These are phyloP conservation scores for Acronicta alni DNA, from an alignment of 2,888 invertebrate genomes.

Conservation along the genomic window DNA sequence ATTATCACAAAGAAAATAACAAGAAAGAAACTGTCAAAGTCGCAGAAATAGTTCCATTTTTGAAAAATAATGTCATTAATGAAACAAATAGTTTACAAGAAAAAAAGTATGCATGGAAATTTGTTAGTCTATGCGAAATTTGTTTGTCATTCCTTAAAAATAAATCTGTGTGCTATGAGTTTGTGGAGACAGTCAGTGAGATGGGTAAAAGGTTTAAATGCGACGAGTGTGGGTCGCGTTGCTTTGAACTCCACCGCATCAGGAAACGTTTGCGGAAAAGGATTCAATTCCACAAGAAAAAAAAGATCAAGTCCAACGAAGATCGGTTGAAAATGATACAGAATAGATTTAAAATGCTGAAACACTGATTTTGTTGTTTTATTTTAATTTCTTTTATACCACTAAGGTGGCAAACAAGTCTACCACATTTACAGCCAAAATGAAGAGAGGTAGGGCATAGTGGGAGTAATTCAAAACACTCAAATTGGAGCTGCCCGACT, in stretches of 20 bases:
- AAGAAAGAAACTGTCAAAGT: not conserved
- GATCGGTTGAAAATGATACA: conserved; percentile 64
- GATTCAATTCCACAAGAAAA: conserved; percentile 4
- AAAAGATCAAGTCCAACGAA: conserved; percentile 51
- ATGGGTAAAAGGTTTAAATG: conserved; percentile 54
- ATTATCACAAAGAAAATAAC: conserved; percentile 9
- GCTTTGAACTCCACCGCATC: conserved; percentile 64
- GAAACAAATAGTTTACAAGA: not conserved
- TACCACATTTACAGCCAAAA: too few relatives aligned
- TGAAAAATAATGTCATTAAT: not conserved
- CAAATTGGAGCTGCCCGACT: too few relatives aligned
- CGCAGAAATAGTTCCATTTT: conserved; percentile 1
- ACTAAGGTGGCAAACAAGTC: too few relatives aligned
- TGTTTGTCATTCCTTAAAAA: conserved; percentile 63
- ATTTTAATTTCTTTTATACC: conserved; percentile 20
- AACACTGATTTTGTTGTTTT: conserved; percentile 53
- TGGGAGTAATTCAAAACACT: too few relatives aligned
- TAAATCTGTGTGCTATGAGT: conserved; percentile 47
- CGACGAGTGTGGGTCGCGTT: conserved; percentile 53
- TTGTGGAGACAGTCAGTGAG: conserved; percentile 38
- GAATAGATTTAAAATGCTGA: conserved; percentile 66
- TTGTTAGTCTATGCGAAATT: conserved; percentile 58
- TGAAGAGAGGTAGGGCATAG: too few relatives aligned
- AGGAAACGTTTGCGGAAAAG: not conserved
- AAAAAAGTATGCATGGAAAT: not conserved